Base-by-base conservation (phyloP, 2,888 invertebrate species). In the Osmoderma eremita region DNA sequence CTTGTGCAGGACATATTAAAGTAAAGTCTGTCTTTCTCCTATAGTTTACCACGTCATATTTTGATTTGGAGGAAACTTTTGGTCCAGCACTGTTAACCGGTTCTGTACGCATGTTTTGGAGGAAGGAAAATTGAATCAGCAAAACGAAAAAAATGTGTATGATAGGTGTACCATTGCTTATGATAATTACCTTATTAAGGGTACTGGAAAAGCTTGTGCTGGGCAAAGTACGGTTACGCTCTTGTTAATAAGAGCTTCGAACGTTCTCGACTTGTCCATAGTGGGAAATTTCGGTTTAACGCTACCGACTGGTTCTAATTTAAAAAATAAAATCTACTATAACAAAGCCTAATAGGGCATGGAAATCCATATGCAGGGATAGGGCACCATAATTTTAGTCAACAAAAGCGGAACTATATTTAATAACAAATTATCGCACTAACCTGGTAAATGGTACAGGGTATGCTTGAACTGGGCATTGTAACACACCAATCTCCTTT, bases 161-260 rank as follows among this genome's bases (percentile, higher is more conserved):
- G 41, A 38, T 41, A 56, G 22, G 30, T 10, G 15, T n/a, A 66
- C 15, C 22, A 20, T 68, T 54, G 49, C 24, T 50, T 62, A 36
- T 20, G 10, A 30, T 30, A 30, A 39, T 84, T 88, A 91, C 90
- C 90, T 90, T 86, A 88, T 88, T 72, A 87, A 82, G 76, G 91
- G 91, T 79, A 90, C 88, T 69, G 91, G 91, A 83, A 87, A 92
- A 22, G 90, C 90, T 81, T 91, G 91, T 17, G 91, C 91, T 67
- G 91, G 91, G 81, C 91, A 92, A 74, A 90, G 83, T 70, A 92
- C 79, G 50, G 90, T 88, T 75, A 90, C 83, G 78, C 86, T 86
- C 74, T 79, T 79, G 70, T 82, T 81, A 75, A 83, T 76, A 71
- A 82, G 78, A 36, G 77, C 78, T 67, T 87, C 86, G 81, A 88